Percentiles rank a stretch among this genome's conserved stretches.
These are phyloP conservation scores for Grapholita molesta DNA, from an alignment of 1,140 invertebrate genomes.

Conservation along the genomic window DNA sequence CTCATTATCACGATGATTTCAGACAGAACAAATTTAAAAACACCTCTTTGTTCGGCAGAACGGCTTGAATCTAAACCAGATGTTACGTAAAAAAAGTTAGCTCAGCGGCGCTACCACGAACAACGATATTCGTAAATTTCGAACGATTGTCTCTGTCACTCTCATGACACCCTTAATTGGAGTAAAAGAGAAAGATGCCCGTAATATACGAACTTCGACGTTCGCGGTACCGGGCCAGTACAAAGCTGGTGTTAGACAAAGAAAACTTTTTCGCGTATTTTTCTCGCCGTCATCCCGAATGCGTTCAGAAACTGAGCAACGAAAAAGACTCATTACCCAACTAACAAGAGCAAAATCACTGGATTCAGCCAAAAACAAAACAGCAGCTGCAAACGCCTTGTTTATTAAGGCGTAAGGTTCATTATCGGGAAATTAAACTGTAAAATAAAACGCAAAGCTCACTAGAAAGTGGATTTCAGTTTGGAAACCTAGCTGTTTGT, in stretches of 20 bases:
- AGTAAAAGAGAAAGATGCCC: no score
- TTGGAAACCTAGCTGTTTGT: not conserved
- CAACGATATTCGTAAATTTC: no score
- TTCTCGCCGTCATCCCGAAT: not conserved
- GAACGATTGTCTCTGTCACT: no score
- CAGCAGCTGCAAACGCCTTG: not conserved
- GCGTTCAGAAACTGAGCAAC: not conserved
- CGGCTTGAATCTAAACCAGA: no score
- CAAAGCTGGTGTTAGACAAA: not conserved
- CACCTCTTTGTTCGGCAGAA: not conserved
- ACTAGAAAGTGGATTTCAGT: conserved; percentile 1
- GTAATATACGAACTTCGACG: not conserved
- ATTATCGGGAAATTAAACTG: not conserved
- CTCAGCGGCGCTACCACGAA: no score
- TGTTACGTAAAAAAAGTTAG: no score
- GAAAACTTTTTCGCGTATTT: conserved; percentile 4
- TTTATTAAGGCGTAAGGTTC: not conserved
- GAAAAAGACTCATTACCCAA: conserved; percentile 14
- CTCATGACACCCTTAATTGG: no score
- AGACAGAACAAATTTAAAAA: not conserved
- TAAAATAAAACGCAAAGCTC: not conserved
- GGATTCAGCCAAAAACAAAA: not conserved
- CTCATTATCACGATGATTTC: conserved; percentile 11
- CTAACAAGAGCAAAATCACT: conserved; percentile 4
- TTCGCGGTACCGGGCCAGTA: not conserved